Conservation (phyloP, 2,797 vertebrate species). For the Chelmon rostratus region DNA sequence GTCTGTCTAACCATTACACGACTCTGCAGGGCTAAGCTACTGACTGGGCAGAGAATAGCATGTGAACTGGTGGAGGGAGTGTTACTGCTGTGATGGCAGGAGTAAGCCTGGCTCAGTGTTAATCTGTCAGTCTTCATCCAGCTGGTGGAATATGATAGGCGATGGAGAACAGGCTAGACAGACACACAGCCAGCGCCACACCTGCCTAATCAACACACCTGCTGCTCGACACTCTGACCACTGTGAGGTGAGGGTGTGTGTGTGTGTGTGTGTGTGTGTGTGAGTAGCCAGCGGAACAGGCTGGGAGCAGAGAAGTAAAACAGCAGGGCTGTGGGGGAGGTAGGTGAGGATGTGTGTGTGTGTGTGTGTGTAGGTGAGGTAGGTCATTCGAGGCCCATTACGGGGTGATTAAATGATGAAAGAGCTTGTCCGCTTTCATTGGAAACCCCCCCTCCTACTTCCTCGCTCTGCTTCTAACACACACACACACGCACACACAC, state of each 20-base stretch:
- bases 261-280: conserved; percentile 12
- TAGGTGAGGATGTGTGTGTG: conserved; percentile 18
- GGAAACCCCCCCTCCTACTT: conserved; percentile 50
- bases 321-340: conserved; percentile 47
- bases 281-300: conserved; percentile 21
- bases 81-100: conserved; percentile 62
- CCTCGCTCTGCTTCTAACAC: conserved; percentile 39
- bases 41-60: conserved; percentile 65
- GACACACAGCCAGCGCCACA: conserved; percentile 61
- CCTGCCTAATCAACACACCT: conserved; percentile 80
- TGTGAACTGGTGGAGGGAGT: conserved; percentile 49
- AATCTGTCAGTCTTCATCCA: conserved; percentile 78
- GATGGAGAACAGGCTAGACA: conserved; percentile 52
- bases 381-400: conserved; percentile 79
- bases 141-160: conserved; percentile 70
- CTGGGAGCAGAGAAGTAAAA: conserved; percentile 52
- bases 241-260: conserved; percentile 38
- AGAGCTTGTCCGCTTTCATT: conserved; percentile 77
- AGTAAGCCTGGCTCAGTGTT: conserved; percentile 65
- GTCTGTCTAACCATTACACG: conserved; percentile 69
- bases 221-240: conserved; percentile 70
- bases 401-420: conserved; percentile 83
- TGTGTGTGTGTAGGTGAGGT: conserved; percentile 55
- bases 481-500: conserved; percentile 28
- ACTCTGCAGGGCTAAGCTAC: conserved; percentile 67